Base-by-base conservation (phyloP, 2,113 vertebrate species). In the Polyodon spathula region DNA sequence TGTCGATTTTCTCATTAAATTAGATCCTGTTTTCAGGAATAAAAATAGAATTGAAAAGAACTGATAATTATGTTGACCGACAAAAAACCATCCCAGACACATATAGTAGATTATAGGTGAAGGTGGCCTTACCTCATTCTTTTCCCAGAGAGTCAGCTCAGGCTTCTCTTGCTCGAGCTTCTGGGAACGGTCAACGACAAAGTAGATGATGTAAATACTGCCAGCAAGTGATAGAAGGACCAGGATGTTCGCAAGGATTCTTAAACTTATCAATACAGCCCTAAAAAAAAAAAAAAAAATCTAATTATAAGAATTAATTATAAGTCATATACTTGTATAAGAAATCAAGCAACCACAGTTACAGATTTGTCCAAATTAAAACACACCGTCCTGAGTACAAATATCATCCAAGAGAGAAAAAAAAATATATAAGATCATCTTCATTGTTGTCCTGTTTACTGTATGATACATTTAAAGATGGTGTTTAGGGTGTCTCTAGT, bases 161-260 rank as follows among this genome's bases (percentile, higher is more conserved):
- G 78, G 85, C 77, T 95, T 94, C 46, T 86, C 78, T 59, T 78
- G 88, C 68, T 95, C 94, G 37, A 99, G 75, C 73, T 77, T 91
- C 81, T 99, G 96, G 43, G 96, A 97, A 62, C 96, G 89, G 54
- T 97, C 96, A 68, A 99, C 96, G 0, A 98, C 95, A 60, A 99
- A 97, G 71, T 97, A 99, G 77, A 99, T 99, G 77, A 99, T 96
- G 69, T 93, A 99, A 74, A 98, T 99, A 73, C 96, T 99, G 4
- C 96, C 95, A 0, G 95, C 93, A n/a, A 99, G 86, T 0, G 92
- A 98, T 4, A 99, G 86, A 4, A 99, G 89, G 44, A 98, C 96
- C 17, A 99, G 82, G 61, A 97, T 88, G 67, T 97, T 98, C 65
- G 96, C 96, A 9, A 97, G 73, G 63, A 95, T 90, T 50, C 96